Evolutionary conservation across 1,140 invertebrate species (phyloP).

Genomic region (Drosophila trapezifrons): DNA sequence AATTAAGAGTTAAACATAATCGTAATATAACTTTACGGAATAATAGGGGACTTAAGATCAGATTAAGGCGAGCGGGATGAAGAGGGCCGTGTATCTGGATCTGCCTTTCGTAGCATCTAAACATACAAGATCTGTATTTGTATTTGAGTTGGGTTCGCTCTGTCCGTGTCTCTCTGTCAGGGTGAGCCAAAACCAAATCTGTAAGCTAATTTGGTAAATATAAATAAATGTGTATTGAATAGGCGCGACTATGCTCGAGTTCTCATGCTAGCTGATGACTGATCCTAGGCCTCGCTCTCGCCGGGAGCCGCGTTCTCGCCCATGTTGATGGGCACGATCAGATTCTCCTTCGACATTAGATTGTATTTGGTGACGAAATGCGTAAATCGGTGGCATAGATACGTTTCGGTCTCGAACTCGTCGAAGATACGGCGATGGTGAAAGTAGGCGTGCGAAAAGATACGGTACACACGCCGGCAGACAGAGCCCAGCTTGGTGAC

Average conservation of each 20-base stretch:
- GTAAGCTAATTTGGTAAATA: constrained; percentile 69
- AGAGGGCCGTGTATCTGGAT: constrained; percentile 12
- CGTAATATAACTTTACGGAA: constrained; percentile 60
- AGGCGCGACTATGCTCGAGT: constrained; percentile 44
- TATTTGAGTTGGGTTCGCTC: constrained; percentile 26
- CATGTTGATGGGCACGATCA: constrained; percentile 96
- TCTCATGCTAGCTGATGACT: constrained; percentile 29
- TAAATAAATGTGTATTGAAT: constrained; percentile 72
- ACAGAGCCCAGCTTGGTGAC: constrained; percentile 99
- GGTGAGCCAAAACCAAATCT: constrained; percentile 36
- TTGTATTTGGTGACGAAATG: constrained; percentile 99
- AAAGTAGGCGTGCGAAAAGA: constrained; percentile 99
- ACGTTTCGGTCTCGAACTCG: constrained; percentile 98
- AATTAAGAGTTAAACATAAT: constrained; percentile 74
- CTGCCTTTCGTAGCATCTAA: constrained; percentile 39
- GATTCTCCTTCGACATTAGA: constrained; percentile 98
- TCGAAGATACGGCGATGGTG: constrained; percentile 99
- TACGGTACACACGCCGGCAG: constrained; percentile 98
- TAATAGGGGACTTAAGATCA: constrained; percentile 48
- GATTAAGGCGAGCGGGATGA: constrained; percentile 11
- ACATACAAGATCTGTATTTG: constrained; percentile 61
- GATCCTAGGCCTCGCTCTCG: constrained; percentile 88
- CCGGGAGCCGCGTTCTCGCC: constrained; percentile 86
- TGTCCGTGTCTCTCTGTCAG: constrained; percentile 30
- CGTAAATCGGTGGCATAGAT: constrained; percentile 97